Base-by-base conservation (phyloP, 2,888 invertebrate species). In the Torymus aiolomorphi region DNA sequence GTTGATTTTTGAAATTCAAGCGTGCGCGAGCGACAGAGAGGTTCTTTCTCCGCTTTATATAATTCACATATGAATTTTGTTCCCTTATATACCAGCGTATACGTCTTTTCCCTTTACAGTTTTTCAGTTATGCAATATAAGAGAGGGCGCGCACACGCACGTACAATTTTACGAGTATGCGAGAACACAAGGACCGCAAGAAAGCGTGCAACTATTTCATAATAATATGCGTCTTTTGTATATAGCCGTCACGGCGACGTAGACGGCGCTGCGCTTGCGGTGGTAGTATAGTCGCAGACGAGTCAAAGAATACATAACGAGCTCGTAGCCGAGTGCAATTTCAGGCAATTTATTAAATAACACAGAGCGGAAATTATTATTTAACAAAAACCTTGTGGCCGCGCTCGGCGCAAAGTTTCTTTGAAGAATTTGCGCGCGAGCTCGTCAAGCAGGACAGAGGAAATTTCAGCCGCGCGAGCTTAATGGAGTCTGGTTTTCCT, bases 141-240 rank as follows among this genome's bases (percentile, higher is more conserved):
- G 42, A 42, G 42, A 67, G 18, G 49, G 24, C 31, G 61, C 52
- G 16, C 20, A n/a, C 42, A 42, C 42, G 42, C 42, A 42, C 42
- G 42, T 18, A 13, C 49, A 69, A 56, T 69, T 74, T 74, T 61
- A 61, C 49, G 51, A 59, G 31, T 52, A 11, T 31, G 52, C 52
- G 51, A 65, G 59, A 20, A 63, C 63, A 63, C 59, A 42, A 31
- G 4, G 13, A 56, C 10, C 52, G 31, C 71, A 49, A 16, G 54
- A 78, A 49, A 74, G 13, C 49, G 16, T 49, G 54, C 49, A 74
- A 63, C 63, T 79, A 75, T 59, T 79, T 79, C 65, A 16, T 63
- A 73, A 69, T 69, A 56, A 69, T 78, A 67, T 75, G 56, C 42
- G 18, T 16, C 62, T 73, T 76, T 62, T 66, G 14, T 49, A 24